phyloP scores from a whole-genome alignment of 2,888 invertebrate species.

The Papilio elwesi region DNA sequence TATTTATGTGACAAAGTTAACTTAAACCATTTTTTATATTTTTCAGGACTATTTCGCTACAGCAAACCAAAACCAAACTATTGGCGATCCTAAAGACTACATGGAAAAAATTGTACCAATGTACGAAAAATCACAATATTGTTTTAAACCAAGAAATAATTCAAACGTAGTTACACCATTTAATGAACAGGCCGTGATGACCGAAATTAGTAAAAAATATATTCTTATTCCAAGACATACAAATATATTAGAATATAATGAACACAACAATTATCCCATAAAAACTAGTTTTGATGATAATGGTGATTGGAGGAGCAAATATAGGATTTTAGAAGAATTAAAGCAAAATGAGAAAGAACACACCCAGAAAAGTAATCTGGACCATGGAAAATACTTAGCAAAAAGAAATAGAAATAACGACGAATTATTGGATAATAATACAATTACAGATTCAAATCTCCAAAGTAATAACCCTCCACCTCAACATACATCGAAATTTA shows the following conservation, averaged over 20 bases:
- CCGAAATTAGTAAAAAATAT: conserved; percentile 73
- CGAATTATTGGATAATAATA: conserved; percentile 3
- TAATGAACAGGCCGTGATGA: conserved; percentile 59
- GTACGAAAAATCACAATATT: background rate
- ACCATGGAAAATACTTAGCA: background rate
- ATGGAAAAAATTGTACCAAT: conserved; percentile 34
- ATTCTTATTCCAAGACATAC: conserved; percentile 72
- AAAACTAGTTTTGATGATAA: conserved; percentile 51
- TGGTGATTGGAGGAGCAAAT: conserved; percentile 76
- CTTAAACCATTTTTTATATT: background rate
- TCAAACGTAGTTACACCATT: conserved; percentile 6
- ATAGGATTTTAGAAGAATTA: conserved; percentile 70
- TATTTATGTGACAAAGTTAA: background rate
- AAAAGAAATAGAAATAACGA: conserved; percentile 5
- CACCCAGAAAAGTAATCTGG: background rate
- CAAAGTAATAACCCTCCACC: background rate
- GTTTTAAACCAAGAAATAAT: background rate
- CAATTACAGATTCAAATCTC: conserved; percentile 11
- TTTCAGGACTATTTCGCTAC: conserved; percentile 43
- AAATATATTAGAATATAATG: conserved; percentile 46
- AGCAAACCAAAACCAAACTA: conserved; percentile 11
- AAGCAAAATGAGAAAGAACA: conserved; percentile 63
- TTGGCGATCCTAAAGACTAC: conserved; percentile 33
- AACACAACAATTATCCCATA: conserved; percentile 37
- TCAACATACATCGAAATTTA: background rate